Conservation (phyloP, 1,140 invertebrate genomes). For the Aphelenchoides fujianensis region DNA sequence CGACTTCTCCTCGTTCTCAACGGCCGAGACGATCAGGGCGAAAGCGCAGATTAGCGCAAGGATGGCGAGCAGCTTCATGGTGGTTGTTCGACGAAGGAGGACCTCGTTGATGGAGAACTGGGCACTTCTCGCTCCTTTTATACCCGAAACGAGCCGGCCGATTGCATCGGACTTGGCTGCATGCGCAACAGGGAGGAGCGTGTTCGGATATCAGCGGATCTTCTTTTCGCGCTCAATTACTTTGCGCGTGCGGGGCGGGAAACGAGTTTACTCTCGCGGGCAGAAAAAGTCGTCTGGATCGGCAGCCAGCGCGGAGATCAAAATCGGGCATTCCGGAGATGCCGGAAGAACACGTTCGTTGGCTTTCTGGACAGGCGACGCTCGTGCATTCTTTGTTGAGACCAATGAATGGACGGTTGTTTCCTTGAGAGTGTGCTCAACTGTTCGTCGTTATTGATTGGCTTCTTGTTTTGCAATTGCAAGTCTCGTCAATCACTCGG, state of each 20-base stretch:
- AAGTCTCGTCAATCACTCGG: too few species aligned
- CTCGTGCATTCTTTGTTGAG: too few species aligned
- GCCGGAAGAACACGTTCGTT: too few species aligned
- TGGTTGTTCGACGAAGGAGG: constrained; percentile 1
- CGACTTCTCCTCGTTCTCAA: background rate
- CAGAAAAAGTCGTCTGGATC: too few species aligned
- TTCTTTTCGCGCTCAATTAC: background rate
- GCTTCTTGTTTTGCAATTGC: too few species aligned
- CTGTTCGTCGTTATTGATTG: too few species aligned
- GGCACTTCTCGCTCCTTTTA: background rate
- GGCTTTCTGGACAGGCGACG: too few species aligned
- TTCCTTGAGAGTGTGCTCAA: too few species aligned
- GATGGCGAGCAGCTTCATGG: constrained; percentile 15
- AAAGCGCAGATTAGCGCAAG: constrained; percentile 11
- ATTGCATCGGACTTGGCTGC: background rate
- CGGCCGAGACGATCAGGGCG: constrained; percentile 10
- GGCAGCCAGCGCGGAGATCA: too few species aligned
- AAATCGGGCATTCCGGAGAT: too few species aligned
- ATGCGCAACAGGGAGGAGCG: background rate
- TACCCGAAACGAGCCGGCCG: background rate
- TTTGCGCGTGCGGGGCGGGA: background rate
- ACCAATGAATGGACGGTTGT: too few species aligned
- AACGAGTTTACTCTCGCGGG: too few species aligned
- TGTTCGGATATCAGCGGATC: background rate
- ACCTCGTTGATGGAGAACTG: background rate